phyloP scores from a whole-genome alignment of 2,888 invertebrate genomes.

The Caenorhabditis angaria region DNA sequence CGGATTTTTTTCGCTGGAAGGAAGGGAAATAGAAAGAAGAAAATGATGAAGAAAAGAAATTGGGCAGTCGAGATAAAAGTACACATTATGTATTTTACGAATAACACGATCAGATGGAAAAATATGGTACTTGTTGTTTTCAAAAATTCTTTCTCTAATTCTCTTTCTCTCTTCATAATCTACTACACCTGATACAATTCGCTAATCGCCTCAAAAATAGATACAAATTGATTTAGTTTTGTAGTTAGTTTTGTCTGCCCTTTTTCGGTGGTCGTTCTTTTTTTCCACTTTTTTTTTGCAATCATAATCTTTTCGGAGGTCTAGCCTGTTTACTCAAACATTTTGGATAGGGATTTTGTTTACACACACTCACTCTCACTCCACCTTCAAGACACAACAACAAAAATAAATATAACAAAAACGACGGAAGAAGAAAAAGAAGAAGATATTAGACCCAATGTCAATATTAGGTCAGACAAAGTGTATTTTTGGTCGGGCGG shows the following conservation, averaged over 20 bases:
- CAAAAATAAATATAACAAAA: neutral
- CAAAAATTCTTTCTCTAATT: too few species aligned
- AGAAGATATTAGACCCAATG: neutral
- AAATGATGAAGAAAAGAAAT: too few species aligned
- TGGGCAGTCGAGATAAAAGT: too few species aligned
- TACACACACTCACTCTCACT: neutral
- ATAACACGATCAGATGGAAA: too few species aligned
- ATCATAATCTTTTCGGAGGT: neutral
- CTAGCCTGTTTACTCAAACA: neutral
- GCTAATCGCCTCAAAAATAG: neutral
- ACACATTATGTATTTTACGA: too few species aligned
- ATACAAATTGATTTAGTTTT: too few species aligned
- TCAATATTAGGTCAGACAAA: slow-evolving; percentile 4
- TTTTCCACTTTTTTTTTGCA: neutral
- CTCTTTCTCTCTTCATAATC: neutral
- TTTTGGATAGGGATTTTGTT: neutral
- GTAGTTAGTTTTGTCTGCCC: too few species aligned
- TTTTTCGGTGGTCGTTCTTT: neutral
- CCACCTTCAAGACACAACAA: neutral
- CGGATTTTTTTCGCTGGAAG: too few species aligned
- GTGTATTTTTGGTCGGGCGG: neutral
- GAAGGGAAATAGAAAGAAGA: too few species aligned
- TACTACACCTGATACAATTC: neutral
- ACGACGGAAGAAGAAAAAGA: neutral
- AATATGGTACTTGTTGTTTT: too few species aligned